phyloP scores from a whole-genome alignment of 2,797 vertebrate genomes.

The Basileuterus tristriatus region DNA sequence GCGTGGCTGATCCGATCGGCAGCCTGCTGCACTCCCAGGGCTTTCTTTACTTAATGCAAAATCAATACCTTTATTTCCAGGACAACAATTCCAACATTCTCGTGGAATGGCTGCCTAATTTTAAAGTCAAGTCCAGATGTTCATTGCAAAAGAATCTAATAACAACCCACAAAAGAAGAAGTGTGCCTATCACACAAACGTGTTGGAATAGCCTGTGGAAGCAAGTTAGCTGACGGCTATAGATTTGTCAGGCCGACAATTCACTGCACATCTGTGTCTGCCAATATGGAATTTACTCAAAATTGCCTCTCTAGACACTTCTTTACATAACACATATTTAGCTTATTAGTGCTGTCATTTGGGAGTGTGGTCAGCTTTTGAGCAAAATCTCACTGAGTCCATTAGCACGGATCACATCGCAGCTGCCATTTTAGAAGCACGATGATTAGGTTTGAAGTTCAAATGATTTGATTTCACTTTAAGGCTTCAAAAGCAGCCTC shows the following conservation, averaged over 20 bases:
- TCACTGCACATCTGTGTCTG: slow-evolving; percentile 42
- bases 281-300: slow-evolving; percentile 32
- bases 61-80: slow-evolving; percentile 25
- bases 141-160: neutral
- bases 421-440: slow-evolving; percentile 44
- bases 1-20: neutral
- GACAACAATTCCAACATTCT: neutral
- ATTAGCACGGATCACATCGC: neutral
- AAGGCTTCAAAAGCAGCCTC: slow-evolving; percentile 49
- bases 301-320: slow-evolving; percentile 56
- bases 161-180: neutral
- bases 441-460: slow-evolving; percentile 54
- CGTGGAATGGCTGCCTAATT: neutral
- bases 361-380: slow-evolving; percentile 55
- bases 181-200: neutral
- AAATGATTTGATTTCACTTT: slow-evolving; percentile 51
- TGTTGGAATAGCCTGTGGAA: neutral
- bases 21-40: neutral
- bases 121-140: neutral
- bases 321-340: slow-evolving; percentile 65
- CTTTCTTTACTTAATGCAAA: slow-evolving; percentile 31
- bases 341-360: slow-evolving; percentile 56
- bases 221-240: neutral
- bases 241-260: slow-evolving; percentile 17
- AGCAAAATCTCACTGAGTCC: slow-evolving; percentile 11